Base-by-base conservation (phyloP, 2,797 vertebrate genomes). In the Crenichthys baileyi region DNA sequence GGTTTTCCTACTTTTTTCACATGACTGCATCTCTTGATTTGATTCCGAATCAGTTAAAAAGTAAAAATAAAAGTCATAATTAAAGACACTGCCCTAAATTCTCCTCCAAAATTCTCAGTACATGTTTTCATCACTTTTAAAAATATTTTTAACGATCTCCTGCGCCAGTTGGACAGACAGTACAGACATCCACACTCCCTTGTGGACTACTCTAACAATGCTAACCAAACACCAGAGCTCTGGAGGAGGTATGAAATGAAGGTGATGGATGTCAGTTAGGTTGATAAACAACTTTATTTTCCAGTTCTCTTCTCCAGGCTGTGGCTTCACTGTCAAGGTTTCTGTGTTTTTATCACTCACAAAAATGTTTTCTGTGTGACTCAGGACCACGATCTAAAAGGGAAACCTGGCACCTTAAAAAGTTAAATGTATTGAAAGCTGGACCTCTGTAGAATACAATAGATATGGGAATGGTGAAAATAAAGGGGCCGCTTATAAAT, bases 251-350 rank as follows among this genome's bases (percentile, higher is more conserved):
- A 50, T 81, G 82, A 86, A 70, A 73, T 58, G 70, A 84, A 86
- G 77, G 81, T 87, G 90, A 92, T 92, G 79, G 86, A 92, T 88
- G 88, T 92, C 86, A 87, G 83, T 83, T 78, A 60, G 85, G 80
- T 84, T 88, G 91, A 93, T 93, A 90, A 94, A 94, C 88, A 93
- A 91, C 86, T 74, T 8, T 75, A 89, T 79, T 92, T 92, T 94
- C 93, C 91, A 91, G 29, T 71, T 82, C 76, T 85, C 65, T 71
- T 76, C 78, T 94, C 92, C 89, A 92, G 89, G 77, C 44, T 74
- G 80, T 95, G 93, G 94, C 91, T 88, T 94, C 92, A 94, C 80
- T 20, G 3, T 72, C 9, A 75, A 90, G 79, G 86, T 91, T 89
- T 87, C 84, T 89, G 85, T 87, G 84, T 90, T 88, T 85, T 85